Conservation (phyloP, 2,888 invertebrate species). For the Argyresthia albistria region DNA sequence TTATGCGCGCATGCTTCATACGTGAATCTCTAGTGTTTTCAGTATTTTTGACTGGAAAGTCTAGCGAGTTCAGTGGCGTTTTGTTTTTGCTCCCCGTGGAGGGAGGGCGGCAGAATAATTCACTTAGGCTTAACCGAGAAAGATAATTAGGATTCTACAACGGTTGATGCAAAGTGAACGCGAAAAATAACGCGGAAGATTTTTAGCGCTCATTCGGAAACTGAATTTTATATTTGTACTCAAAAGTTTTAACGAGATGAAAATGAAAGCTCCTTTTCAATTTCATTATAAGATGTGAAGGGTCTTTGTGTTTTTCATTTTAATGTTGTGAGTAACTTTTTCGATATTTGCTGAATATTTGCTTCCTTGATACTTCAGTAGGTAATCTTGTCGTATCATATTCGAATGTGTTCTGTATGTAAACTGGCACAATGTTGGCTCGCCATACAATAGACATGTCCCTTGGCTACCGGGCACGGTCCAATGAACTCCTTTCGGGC, state of each 20-base stretch:
- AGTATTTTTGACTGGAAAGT: conserved; percentile 66
- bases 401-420: no score
- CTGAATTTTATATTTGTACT: conserved; percentile 68
- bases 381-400: no score
- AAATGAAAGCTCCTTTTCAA: conserved; percentile 39
- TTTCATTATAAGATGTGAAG: conserved; percentile 34
- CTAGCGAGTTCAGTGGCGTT: conserved; percentile 63
- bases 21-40: conserved; percentile 67
- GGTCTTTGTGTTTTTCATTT: not conserved
- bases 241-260: conserved; percentile 64
- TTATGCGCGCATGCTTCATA: conserved; percentile 49
- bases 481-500: conserved; percentile 58
- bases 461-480: conserved; percentile 56
- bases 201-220: conserved; percentile 68
- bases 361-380: no score
- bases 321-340: not conserved
- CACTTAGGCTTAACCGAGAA: conserved; percentile 72
- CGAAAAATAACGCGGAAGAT: conserved; percentile 62
- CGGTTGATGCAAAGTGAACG: conserved; percentile 69
- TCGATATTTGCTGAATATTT: no score
- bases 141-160: conserved; percentile 72
- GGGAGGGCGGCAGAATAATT: conserved; percentile 64
- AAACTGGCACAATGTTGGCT: no score
- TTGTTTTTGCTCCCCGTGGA: conserved; percentile 67
- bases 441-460: conserved; percentile 34